phyloP scores from a whole-genome alignment of 2,888 invertebrate species.

The Platycnemis pennipes region DNA sequence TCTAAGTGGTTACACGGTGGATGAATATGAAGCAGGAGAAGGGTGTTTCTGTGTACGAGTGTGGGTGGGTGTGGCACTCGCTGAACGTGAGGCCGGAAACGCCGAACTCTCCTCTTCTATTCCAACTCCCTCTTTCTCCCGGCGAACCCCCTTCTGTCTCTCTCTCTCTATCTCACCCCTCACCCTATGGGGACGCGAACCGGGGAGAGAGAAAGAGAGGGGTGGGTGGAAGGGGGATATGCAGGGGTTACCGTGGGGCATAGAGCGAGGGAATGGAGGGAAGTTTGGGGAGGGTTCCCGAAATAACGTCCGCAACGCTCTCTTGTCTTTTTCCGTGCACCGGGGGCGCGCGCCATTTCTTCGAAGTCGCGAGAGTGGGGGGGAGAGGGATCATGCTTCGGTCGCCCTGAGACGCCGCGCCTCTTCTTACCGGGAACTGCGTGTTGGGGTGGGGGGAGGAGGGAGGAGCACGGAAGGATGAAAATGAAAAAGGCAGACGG shows the following conservation, averaged over 20 bases:
- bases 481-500: not conserved
- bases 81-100: not conserved
- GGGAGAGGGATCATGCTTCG: not conserved
- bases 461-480: not conserved
- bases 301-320: constrained; percentile 10
- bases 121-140: not conserved
- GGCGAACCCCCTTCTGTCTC: not conserved
- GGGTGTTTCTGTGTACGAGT: no score
- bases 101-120: not conserved
- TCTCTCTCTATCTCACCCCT: not conserved
- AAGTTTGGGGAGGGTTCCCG: not conserved
- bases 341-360: constrained; percentile 20
- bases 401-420: not conserved
- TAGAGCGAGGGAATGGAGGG: not conserved
- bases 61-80: not conserved
- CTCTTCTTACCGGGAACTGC: not conserved
- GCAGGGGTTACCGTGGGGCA: not conserved
- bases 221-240: not conserved
- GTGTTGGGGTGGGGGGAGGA: not conserved
- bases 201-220: no score
- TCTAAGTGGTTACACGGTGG: no score
- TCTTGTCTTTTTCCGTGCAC: constrained; percentile 23
- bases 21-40: no score
- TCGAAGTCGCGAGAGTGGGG: not conserved
- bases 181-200: not conserved